Evolutionary conservation across 1,140 invertebrate species (phyloP).

Genomic region (Caenorhabditis inopinata): DNA sequence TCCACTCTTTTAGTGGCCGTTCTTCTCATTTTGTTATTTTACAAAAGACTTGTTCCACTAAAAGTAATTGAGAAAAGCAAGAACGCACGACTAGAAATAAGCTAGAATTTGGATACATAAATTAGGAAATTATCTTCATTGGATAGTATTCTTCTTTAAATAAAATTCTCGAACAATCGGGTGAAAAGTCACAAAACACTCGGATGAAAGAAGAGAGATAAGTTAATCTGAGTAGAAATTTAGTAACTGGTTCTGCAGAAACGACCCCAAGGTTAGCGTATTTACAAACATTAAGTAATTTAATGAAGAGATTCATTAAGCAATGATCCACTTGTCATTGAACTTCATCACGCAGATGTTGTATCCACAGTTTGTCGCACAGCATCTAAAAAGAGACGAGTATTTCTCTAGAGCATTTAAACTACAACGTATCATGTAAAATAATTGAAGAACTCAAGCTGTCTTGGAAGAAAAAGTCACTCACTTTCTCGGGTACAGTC

Average conservation of each 20-base stretch:
- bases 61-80: slow-evolving; percentile 28
- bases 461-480: not conserved
- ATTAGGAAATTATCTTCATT: too few relatives aligned
- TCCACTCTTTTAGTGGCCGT: slow-evolving; percentile 12
- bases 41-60: slow-evolving; percentile 41
- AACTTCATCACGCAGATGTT: slow-evolving; percentile 38
- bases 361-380: slow-evolving; percentile 34
- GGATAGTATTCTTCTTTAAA: not conserved
- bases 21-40: slow-evolving; percentile 40
- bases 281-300: not conserved
- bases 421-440: too few relatives aligned
- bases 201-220: slow-evolving; percentile 18
- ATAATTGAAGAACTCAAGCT: not conserved
- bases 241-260: slow-evolving; percentile 25
- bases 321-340: slow-evolving; percentile 38
- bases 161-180: not conserved
- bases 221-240: slow-evolving; percentile 14
- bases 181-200: not conserved
- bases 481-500: slow-evolving; percentile 36
- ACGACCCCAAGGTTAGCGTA: not conserved
- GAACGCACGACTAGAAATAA: too few relatives aligned
- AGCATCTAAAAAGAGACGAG: not conserved
- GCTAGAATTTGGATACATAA: too few relatives aligned
- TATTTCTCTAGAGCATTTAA: too few relatives aligned
- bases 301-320: not conserved